Conservation (phyloP, 2,888 invertebrate species). For the Papilio protenor region DNA sequence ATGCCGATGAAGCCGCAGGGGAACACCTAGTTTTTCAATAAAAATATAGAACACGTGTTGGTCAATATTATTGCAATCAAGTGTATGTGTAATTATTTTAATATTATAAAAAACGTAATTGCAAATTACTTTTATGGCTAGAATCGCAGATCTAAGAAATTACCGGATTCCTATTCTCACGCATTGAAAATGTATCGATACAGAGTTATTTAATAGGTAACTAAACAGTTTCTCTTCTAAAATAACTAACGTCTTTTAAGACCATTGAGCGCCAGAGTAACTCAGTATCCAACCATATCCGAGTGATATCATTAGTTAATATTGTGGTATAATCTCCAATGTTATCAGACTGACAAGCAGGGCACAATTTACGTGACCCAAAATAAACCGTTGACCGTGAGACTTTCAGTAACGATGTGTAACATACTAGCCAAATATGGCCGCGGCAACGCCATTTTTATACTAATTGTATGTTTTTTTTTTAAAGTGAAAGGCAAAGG, state of each 20-base stretch:
- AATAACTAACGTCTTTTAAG: too few species aligned
- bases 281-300: neutral
- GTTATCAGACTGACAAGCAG: neutral
- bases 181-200: too few species aligned
- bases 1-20: too few species aligned
- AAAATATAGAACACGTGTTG: neutral
- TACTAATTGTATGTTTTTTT: constrained; percentile 11
- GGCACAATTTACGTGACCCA: constrained; percentile 27
- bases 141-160: neutral
- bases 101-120: neutral
- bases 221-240: too few species aligned
- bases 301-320: neutral
- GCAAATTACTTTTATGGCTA: neutral
- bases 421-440: constrained; percentile 20
- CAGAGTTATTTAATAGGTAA: too few species aligned
- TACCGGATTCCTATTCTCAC: neutral
- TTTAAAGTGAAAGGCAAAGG: constrained; percentile 26
- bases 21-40: neutral
- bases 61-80: too few species aligned
- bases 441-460: constrained; percentile 1
- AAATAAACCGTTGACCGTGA: constrained; percentile 24
- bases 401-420: constrained; percentile 31
- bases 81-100: too few species aligned
- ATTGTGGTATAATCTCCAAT: neutral
- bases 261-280: too few species aligned